These are phyloP conservation scores for Epizoanthus scotinus DNA, from an alignment of 92 coral and sea anemone species.

Conservation along the genomic window DNA sequence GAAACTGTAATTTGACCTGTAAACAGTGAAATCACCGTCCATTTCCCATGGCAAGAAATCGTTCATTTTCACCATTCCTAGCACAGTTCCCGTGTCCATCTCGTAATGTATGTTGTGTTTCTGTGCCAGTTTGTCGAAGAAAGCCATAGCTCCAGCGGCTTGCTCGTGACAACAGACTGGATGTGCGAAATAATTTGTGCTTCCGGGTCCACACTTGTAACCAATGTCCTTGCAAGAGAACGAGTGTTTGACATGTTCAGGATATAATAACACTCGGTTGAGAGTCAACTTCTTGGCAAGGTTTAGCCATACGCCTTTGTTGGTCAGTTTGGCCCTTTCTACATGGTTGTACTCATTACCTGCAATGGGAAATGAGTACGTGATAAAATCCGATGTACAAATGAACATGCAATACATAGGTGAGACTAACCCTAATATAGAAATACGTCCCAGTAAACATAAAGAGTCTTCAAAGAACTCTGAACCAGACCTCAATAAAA, in stretches of 20 bases:
- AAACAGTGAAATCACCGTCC: conserved; percentile 43
- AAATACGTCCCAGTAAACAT: too few species aligned
- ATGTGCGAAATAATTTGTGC: conserved; percentile 20
- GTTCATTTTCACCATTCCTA: conserved; percentile 55
- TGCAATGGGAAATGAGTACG: background rate
- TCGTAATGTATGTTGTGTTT: conserved; percentile 50
- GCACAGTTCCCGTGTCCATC: conserved; percentile 52
- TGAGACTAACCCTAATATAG: too few species aligned
- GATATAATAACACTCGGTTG: conserved; percentile 43
- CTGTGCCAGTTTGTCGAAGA: conserved; percentile 29
- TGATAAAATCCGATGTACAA: too few species aligned
- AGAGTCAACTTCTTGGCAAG: conserved; percentile 60
- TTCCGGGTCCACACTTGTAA: conserved; percentile 15
- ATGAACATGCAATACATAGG: too few species aligned
- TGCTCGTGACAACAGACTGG: conserved; percentile 70
- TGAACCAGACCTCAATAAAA: too few species aligned
- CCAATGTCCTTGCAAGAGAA: conserved; percentile 62
- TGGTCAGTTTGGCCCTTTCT: background rate
- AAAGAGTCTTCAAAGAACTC: too few species aligned
- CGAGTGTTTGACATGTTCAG: conserved; percentile 42
- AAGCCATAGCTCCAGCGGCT: conserved; percentile 26
- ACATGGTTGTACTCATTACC: background rate
- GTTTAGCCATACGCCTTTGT: conserved; percentile 42
- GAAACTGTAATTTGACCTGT: conserved; percentile 16
- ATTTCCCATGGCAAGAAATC: conserved; percentile 66